phyloP scores from a whole-genome alignment of 2,888 invertebrate species.

The Furcula furcula region DNA sequence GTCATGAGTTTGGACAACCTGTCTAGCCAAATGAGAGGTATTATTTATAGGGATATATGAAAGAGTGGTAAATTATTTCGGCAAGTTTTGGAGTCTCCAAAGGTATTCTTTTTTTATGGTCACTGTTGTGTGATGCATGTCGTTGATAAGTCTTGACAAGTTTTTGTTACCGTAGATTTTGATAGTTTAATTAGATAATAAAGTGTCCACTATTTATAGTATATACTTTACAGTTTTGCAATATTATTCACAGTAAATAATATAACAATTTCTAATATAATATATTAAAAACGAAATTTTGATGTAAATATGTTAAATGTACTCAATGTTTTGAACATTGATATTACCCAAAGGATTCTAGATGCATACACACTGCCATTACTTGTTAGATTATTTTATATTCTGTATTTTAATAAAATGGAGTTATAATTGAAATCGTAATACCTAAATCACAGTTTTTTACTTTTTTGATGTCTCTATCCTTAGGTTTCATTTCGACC shows the following conservation, averaged over 20 bases:
- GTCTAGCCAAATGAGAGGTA: constrained; percentile 11
- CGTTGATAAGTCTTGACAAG: not conserved
- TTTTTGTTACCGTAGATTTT: not conserved
- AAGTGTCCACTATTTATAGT: not conserved
- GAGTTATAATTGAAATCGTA: too few relatives aligned
- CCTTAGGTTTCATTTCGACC: too few relatives aligned
- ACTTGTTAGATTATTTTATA: constrained; percentile 15
- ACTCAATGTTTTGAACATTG: constrained; percentile 5
- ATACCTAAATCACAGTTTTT: too few relatives aligned
- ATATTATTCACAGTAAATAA: not conserved
- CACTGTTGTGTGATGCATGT: not conserved
- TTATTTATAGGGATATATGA: not conserved
- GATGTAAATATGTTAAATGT: constrained; percentile 1
- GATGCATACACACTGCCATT: constrained; percentile 30
- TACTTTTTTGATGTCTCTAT: too few relatives aligned
- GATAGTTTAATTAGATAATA: not conserved
- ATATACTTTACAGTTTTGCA: too few relatives aligned
- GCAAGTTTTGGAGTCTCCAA: not conserved
- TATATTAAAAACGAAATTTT: constrained; percentile 1
- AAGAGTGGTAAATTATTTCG: not conserved
- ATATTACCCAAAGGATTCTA: constrained; percentile 10
- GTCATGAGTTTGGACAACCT: constrained; percentile 26
- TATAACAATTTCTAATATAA: not conserved
- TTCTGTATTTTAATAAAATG: too few relatives aligned
- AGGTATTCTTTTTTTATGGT: not conserved